Evolutionary conservation across 2,797 vertebrate genomes (phyloP).

Genomic region (Pelodytes ibericus): DNA sequence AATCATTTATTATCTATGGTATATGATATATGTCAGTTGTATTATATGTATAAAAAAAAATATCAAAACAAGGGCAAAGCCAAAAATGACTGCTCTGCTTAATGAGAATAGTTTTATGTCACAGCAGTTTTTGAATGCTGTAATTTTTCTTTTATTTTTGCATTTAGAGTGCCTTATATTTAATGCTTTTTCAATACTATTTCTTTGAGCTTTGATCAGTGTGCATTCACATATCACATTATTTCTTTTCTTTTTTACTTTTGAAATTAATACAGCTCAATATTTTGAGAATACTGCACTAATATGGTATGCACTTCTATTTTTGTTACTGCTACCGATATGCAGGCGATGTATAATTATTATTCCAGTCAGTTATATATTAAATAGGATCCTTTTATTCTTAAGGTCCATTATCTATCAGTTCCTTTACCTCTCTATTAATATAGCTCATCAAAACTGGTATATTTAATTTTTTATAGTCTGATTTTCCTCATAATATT

Average conservation of each 20-base stretch:
- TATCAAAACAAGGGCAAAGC: conserved; percentile 74
- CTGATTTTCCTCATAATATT: not conserved
- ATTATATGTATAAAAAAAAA: conserved; percentile 64
- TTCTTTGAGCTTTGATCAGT: conserved; percentile 71
- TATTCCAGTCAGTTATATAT: conserved; percentile 32
- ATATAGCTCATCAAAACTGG: conserved; percentile 58
- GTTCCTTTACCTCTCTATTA: conserved; percentile 42
- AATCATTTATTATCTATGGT: conserved; percentile 76
- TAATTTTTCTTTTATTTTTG: conserved; percentile 78
- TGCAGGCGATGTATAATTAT: conserved; percentile 35
- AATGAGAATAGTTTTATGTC: conserved; percentile 68
- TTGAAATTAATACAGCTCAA: conserved; percentile 10
- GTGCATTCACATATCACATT: conserved; percentile 67
- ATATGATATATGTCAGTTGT: conserved; percentile 76
- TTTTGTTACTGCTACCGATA: conserved; percentile 32
- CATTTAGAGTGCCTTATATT: conserved; percentile 99
- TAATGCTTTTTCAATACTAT: conserved; percentile 90
- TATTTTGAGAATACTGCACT: conserved; percentile 4
- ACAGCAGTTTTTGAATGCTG: conserved; percentile 73
- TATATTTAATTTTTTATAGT: not conserved
- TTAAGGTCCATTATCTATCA: conserved; percentile 7
- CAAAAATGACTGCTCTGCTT: conserved; percentile 75
- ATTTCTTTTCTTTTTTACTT: conserved; percentile 23
- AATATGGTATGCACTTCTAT: conserved; percentile 23
- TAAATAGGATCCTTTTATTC: not conserved